Conservation (phyloP, 1,140 invertebrate species). For the Pseudoatta argentina region DNA sequence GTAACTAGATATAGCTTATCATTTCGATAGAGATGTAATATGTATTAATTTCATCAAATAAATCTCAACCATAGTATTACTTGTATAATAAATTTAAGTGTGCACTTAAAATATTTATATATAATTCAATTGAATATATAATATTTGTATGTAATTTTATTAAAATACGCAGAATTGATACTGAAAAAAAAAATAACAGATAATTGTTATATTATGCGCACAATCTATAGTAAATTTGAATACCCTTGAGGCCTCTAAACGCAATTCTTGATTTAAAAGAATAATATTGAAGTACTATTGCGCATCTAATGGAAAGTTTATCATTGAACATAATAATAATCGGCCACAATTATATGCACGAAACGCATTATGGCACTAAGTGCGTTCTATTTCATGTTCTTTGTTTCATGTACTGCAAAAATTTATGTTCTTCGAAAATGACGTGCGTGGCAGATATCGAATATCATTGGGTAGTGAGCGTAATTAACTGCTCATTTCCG, state of each 20-base stretch:
- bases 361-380: not conserved
- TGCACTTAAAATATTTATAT: not conserved
- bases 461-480: not conserved
- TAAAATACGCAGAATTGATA: not conserved
- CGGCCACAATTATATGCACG: not conserved
- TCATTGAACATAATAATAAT: slow-evolving; percentile 8
- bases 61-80: too few species aligned
- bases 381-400: not conserved
- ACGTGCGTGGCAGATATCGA: not conserved
- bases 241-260: not conserved
- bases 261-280: not conserved
- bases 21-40: too few species aligned
- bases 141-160: not conserved
- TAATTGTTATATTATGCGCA: not conserved
- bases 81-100: too few species aligned
- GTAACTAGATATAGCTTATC: not conserved
- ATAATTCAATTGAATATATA: not conserved
- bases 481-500: slow-evolving; percentile 1
- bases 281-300: not conserved
- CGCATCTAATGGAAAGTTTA: not conserved
- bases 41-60: too few species aligned
- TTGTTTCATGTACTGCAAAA: not conserved
- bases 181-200: not conserved
- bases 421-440: not conserved
- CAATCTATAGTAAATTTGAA: not conserved